Conservation (phyloP, 2,797 vertebrate species). For the Leptoclinus maculatus region DNA sequence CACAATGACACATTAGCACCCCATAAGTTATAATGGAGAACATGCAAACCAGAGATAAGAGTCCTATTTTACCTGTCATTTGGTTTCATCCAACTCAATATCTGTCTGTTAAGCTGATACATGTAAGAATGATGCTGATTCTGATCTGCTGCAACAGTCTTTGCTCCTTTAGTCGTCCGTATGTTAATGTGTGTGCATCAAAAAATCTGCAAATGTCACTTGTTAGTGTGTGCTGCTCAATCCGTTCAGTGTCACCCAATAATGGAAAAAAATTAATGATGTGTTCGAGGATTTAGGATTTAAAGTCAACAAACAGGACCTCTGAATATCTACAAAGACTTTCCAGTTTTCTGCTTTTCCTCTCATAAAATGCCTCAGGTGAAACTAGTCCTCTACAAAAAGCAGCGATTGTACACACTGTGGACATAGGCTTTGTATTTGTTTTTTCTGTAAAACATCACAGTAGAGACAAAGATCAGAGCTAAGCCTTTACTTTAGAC, state of each 20-base stretch:
- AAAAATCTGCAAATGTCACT: constrained; percentile 4
- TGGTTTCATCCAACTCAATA: no score
- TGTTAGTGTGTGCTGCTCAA: not conserved
- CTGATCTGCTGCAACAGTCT: not conserved
- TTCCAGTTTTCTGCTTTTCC: not conserved
- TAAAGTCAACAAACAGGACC: constrained; percentile 15
- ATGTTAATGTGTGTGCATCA: not conserved
- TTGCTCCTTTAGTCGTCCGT: not conserved
- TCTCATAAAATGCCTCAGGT: not conserved
- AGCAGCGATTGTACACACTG: no score
- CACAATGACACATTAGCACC: no score
- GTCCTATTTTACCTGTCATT: no score
- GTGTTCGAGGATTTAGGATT: not conserved
- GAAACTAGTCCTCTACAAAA: not conserved
- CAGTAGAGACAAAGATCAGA: no score
- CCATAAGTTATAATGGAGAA: no score
- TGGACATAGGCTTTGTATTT: no score
- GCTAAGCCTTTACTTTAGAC: no score
- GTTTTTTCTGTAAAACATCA: no score
- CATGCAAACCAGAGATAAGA: no score
- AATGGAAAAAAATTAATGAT: not conserved
- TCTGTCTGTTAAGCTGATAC: no score
- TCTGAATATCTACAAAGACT: not conserved
- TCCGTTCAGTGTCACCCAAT: not conserved
- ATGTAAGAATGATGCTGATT: no score